These are phyloP conservation scores for Drosophila rubida DNA, from an alignment of 2,888 invertebrate species.

Conservation along the genomic window DNA sequence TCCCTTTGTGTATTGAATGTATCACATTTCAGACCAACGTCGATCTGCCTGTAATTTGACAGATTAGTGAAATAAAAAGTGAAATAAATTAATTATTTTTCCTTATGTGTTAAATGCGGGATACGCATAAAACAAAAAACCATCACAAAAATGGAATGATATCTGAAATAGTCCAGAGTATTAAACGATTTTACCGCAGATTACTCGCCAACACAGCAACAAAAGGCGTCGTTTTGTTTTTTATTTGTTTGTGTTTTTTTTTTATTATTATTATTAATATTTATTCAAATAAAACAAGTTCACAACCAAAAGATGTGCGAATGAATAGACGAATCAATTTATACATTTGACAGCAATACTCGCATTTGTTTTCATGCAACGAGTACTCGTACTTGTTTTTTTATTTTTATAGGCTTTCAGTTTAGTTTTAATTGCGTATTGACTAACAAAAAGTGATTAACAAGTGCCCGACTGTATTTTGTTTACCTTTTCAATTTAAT, in stretches of 20 bases:
- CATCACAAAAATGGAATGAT: constrained; percentile 11
- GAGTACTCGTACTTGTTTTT: constrained; percentile 28
- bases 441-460: constrained; percentile 69
- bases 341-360: constrained; percentile 52
- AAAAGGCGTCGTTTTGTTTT: constrained; percentile 22
- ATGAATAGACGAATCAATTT: constrained; percentile 75
- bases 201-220: constrained; percentile 16
- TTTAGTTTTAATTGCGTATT: constrained; percentile 65
- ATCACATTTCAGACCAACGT: constrained; percentile 15
- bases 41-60: constrained; percentile 47
- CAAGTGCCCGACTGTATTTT: constrained; percentile 49
- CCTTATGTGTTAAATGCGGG: constrained; percentile 32
- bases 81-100: constrained; percentile 62
- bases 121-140: constrained; percentile 19
- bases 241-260: constrained; percentile 37
- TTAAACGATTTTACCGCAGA: constrained; percentile 29
- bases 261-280: constrained; percentile 35
- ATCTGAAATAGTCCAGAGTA: constrained; percentile 39
- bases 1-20: neutral
- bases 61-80: constrained; percentile 60
- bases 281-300: constrained; percentile 59
- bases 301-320: constrained; percentile 74
- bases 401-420: constrained; percentile 33
- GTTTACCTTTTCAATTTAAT: constrained; percentile 44
- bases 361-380: neutral